Evolutionary conservation across 2,888 invertebrate species (phyloP), one percentile per base, ranked within the genome.

Genomic region (Lingula anatina): DNA sequence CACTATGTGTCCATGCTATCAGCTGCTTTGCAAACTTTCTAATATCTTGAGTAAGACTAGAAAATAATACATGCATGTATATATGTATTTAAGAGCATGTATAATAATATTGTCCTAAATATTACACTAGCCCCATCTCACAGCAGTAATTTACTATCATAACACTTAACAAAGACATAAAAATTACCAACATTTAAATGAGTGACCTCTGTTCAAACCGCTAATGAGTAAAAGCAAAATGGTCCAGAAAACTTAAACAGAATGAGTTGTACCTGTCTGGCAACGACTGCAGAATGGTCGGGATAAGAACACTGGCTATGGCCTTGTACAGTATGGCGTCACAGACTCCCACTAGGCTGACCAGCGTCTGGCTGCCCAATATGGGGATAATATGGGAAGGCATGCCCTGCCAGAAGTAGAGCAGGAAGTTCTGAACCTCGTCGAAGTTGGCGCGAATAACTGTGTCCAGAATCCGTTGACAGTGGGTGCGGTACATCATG

Each of bases 401-500:
- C 68, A 79, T 76, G 5, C 77, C 77, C 58, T 77, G 77, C 79
- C 79, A 79, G 60, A 78, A 79, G 53, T 79, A 77, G 2, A 74
- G 56, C 35, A 79, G 54, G 55, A 78, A 73, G 54, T 68, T 76
- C 53, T 78, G 77, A 15, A 80, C 80, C 70, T 80, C 79, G 44
- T 78, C 78, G 62, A 80, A 79, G 60, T 75, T 78, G 20, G 77
- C 79, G 44, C 79, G 57, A 45, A 79, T 75, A 23, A 80, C 76
- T 0, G 79, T 78, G 56, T 80, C 80, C 40, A 80, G 64, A 20
- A 80, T 73, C 35, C 79, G 59, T 56, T 80, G 80, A 50, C 80
- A 79, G 54, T 80, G 80, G 1, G 79, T 76, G 37, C 78, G 62
- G 59, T 80, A 80, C 79, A 80, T 79, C 72, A 78, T 76, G 40